These are phyloP conservation scores for Prenolepis imparis DNA, from an alignment of 2,888 invertebrate genomes.

Conservation along the genomic window DNA sequence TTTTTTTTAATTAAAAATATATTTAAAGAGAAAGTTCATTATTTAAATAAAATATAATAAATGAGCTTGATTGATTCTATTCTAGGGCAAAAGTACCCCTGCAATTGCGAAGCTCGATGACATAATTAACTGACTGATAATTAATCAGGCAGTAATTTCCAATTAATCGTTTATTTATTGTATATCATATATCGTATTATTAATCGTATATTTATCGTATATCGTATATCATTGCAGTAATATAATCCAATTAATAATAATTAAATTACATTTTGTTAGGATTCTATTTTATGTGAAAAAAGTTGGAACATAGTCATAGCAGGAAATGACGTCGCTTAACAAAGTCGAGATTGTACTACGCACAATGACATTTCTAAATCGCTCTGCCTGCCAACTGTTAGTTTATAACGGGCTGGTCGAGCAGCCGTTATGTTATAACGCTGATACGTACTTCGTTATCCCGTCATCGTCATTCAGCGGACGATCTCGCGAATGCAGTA, in stretches of 20 bases:
- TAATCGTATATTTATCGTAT: no score
- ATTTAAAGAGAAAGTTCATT: neutral
- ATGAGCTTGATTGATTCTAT: neutral
- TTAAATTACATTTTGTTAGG: neutral
- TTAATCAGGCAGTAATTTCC: neutral
- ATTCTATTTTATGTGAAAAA: neutral
- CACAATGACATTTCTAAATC: conserved; percentile 21
- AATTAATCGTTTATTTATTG: no score
- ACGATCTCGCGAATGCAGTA: conserved; percentile 4
- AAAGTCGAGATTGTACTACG: neutral
- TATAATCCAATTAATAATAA: no score
- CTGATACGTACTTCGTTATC: conserved; percentile 55
- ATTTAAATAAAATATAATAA: neutral
- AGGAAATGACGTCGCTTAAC: conserved; percentile 19
- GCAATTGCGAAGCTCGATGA: neutral
- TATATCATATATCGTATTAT: no score
- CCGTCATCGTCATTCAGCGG: conserved; percentile 38
- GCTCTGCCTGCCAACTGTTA: conserved; percentile 54
- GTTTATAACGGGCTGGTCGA: conserved; percentile 57
- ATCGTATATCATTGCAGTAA: no score
- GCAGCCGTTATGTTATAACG: conserved; percentile 60
- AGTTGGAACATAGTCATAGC: neutral
- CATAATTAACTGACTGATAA: neutral
- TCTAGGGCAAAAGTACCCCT: neutral
- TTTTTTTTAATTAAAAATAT: neutral